phyloP scores from a whole-genome alignment of 2,113 vertebrate species.

The Coryphaenoides rupestris region DNA sequence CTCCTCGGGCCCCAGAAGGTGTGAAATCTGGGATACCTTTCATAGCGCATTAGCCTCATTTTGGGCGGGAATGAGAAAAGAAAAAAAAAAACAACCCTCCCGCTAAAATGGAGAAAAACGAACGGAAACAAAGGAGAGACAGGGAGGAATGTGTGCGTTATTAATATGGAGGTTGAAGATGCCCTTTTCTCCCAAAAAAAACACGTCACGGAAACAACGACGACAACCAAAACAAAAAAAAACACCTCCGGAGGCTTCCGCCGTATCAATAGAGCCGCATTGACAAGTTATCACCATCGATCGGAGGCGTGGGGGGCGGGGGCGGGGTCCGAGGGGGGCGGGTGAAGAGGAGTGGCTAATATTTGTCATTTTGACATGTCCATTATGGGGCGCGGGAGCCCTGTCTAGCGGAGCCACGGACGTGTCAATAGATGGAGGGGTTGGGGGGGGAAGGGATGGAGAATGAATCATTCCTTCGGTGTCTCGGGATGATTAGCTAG shows the following conservation, averaged over 20 bases:
- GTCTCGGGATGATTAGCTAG: conserved; percentile 12
- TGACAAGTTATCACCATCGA: conserved; percentile 63
- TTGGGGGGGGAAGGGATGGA: background rate
- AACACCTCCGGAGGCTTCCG: too few species aligned
- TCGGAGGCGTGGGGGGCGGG: conserved; percentile 17
- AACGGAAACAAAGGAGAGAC: background rate
- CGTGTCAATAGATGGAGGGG: conserved; percentile 56
- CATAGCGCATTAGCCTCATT: conserved; percentile 74
- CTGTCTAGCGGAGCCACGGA: conserved; percentile 57
- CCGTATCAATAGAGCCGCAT: conserved; percentile 11
- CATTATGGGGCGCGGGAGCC: conserved; percentile 44
- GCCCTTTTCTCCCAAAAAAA: conserved; percentile 26
- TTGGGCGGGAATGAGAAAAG: conserved; percentile 49
- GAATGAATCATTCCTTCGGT: conserved; percentile 46
- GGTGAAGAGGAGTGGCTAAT: conserved; percentile 50
- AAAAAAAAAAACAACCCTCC: conserved; percentile 32
- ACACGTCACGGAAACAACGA: too few species aligned
- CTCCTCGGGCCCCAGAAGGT: conserved; percentile 69
- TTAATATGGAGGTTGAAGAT: conserved; percentile 45
- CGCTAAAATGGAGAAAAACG: background rate
- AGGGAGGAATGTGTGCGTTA: conserved; percentile 22
- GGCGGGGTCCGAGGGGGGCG: too few species aligned
- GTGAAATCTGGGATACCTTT: conserved; percentile 75
- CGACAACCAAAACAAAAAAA: too few species aligned
- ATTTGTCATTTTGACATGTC: conserved; percentile 67